A percentile compares a stretch with the other conserved stretches of the same genome.
Conservation (phyloP, 2,113 vertebrate species). For the Elephantulus edwardii region DNA sequence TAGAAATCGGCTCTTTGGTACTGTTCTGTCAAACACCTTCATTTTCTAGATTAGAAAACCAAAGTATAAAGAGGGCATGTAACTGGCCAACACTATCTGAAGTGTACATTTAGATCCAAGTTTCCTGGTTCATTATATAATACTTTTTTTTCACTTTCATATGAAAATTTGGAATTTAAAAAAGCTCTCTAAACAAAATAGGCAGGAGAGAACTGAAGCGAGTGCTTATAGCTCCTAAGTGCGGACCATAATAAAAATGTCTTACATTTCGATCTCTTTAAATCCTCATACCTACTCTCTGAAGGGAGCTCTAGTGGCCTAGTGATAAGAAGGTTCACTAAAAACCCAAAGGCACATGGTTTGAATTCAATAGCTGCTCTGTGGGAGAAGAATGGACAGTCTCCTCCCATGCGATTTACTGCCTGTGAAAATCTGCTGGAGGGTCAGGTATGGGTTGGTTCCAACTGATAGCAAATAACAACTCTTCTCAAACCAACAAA, state of each 20-base stretch:
- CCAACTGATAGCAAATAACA: no score
- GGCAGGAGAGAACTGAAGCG: not conserved
- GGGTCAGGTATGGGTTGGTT: no score
- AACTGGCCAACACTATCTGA: not conserved
- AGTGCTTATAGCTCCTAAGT: not conserved
- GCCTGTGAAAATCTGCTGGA: not conserved
- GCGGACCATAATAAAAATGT: not conserved
- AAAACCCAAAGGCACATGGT: no score
- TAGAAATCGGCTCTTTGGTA: not conserved
- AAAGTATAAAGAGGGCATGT: not conserved
- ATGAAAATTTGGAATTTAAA: not conserved
- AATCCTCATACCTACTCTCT: not conserved
- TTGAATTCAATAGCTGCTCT: no score
- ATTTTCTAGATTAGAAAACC: conserved; percentile 22
- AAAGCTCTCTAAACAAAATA: conserved; percentile 16
- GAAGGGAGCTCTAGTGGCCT: no score
- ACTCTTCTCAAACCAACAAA: no score
- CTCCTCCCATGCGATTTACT: no score
- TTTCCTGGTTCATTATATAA: conserved; percentile 36
- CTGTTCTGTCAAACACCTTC: not conserved
- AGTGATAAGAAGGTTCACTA: no score
- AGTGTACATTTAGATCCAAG: not conserved
- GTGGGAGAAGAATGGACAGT: no score
- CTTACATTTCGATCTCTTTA: not conserved
- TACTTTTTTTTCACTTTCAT: conserved; percentile 28